Percentiles rank a stretch among this genome's conserved stretches.
phyloP scores from a whole-genome alignment of 1,140 invertebrate species.

The Drosophila micromelanica region DNA sequence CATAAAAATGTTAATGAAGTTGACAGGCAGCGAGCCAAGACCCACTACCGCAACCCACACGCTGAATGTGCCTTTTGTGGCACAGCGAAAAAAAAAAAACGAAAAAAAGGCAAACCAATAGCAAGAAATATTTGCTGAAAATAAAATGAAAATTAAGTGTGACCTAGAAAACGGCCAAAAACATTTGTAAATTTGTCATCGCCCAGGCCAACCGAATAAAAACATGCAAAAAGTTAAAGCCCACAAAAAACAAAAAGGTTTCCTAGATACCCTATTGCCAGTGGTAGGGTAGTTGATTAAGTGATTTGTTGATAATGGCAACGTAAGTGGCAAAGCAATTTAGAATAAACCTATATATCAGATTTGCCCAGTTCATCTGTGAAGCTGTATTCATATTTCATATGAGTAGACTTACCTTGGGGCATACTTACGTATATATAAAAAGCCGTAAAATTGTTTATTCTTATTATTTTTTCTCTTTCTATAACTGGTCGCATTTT shows the following conservation, averaged over 20 bases:
- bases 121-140: constrained; percentile 68
- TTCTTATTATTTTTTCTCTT: constrained; percentile 11
- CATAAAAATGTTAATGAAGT: constrained; percentile 83
- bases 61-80: constrained; percentile 43
- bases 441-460: background rate
- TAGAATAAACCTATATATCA: too few relatives aligned
- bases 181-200: constrained; percentile 57
- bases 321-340: too few relatives aligned
- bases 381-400: too few relatives aligned
- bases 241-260: background rate
- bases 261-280: background rate
- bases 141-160: constrained; percentile 79
- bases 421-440: too few relatives aligned
- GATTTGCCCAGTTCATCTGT: too few relatives aligned
- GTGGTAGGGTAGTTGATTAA: too few relatives aligned
- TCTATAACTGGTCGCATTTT: constrained; percentile 41
- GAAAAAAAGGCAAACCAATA: constrained; percentile 46
- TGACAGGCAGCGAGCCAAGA: constrained; percentile 53
- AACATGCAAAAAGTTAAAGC: background rate
- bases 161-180: constrained; percentile 55
- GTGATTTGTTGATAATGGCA: too few relatives aligned
- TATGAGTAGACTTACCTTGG: too few relatives aligned
- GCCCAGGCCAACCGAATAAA: constrained; percentile 24
- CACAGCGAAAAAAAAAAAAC: constrained; percentile 12
- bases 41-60: constrained; percentile 35